Base-by-base conservation (phyloP, 2,888 invertebrate species). In the Galeruca laticollis region DNA sequence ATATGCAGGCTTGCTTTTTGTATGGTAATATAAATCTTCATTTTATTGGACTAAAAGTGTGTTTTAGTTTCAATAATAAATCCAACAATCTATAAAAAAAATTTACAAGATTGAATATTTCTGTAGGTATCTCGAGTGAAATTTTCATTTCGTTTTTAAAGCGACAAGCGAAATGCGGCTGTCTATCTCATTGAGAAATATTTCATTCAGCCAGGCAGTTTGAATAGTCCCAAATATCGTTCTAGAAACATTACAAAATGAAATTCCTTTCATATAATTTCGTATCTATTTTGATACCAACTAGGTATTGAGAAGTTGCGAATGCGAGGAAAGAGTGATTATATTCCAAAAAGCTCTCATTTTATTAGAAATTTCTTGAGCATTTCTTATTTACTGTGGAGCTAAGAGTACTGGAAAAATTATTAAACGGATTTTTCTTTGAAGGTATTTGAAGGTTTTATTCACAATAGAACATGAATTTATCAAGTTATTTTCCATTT, bases 231-330 rank as follows among this genome's bases (percentile, higher is more conserved):
- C 18, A 63, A 52, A 63, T 70, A 70, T 70, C 67, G 54, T 60
- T 68, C 67, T 47, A 60, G 54, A 43, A 62, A 64, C 68, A 54
- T 52, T 63, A 64, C 60, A 60, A 71, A 68, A 71, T 60, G 63
- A 61, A 64, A 71, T 71, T 71, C 71, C 71, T 71, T 68, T 70
- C 70, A 70, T 67, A 67, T 63, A 67, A 70, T 68, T 70, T 61
- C 33, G 52, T 71, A 64, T 56, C 56, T 57, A 57, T 57, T 70
- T 67, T 59, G 60, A 71, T 64, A 60, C 60, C 64, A 67, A 64
- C 56, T 52, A 68, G 73, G 68, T 57, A 57, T 57, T 57, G 35
- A 57, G 15, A 57, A 57, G 35, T 21, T 26, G 26, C 15, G 35
- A 57, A 37, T 57, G 56, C 56, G 31, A 57, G 35, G 35, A 35